Conservation (phyloP, 1,140 invertebrate genomes). For the Tetragonula clypearis region DNA sequence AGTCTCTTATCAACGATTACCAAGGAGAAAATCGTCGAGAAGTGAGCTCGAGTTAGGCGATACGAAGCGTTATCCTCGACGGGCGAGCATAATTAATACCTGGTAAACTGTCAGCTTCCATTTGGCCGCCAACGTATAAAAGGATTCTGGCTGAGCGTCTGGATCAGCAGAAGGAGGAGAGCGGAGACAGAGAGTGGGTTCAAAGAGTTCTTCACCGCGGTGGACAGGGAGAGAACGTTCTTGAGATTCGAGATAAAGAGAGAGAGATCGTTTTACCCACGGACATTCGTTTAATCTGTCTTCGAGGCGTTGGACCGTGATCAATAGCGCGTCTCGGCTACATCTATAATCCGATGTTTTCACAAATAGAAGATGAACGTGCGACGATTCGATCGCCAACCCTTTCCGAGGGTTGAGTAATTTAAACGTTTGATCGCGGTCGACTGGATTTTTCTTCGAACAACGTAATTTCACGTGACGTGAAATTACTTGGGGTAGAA, state of each 20-base stretch:
- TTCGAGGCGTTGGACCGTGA: slow-evolving; percentile 68
- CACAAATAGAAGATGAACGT: slow-evolving; percentile 33
- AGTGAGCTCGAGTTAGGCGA: not conserved
- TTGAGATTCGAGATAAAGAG: slow-evolving; percentile 69
- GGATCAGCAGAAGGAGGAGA: slow-evolving; percentile 11
- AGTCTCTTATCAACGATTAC: not conserved
- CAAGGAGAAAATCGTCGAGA: not conserved
- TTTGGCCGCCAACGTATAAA: slow-evolving; percentile 58
- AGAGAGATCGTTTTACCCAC: slow-evolving; percentile 70
- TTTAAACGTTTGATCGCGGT: not conserved
- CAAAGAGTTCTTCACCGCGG: slow-evolving; percentile 59
- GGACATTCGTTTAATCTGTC: slow-evolving; percentile 72
- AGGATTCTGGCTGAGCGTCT: slow-evolving; percentile 34
- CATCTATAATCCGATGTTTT: slow-evolving; percentile 64
- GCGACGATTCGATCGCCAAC: not conserved
- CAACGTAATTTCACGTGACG: not conserved
- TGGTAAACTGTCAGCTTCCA: slow-evolving; percentile 61
- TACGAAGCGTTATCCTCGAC: not conserved
- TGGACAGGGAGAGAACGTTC: slow-evolving; percentile 52
- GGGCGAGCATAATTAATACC: slow-evolving; percentile 44
- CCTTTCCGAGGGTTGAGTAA: not conserved
- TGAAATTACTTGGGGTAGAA: not conserved
- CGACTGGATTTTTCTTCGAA: not conserved
- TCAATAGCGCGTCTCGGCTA: slow-evolving; percentile 60
- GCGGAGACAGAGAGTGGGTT: slow-evolving; percentile 38